Base-by-base conservation (phyloP, 2,797 vertebrate species). In the Myotis myotis region DNA sequence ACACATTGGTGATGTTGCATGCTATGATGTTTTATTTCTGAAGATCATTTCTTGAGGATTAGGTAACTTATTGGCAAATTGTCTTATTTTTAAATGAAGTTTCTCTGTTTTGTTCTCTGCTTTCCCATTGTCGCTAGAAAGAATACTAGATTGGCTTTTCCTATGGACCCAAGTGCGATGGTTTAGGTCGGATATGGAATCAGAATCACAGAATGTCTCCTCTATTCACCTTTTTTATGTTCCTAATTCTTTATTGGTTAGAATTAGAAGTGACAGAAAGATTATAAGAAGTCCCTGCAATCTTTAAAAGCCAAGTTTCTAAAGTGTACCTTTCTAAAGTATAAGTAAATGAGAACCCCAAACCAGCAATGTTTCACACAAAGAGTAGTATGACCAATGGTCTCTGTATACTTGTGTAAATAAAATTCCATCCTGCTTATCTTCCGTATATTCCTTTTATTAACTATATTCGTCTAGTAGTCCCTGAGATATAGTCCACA, bases 221-320 rank as follows among this genome's bases (percentile, higher is more conserved):
- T 44, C 9, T 64, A 44, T 89, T 89, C 78, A 64, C 86, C 68
- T 95, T 78, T 49, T 94, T 95, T 88, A 33, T 90, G 74, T 87
- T 93, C 12, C 17, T 75, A 90, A 91, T 74, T 44, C 13, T 8
- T 93, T 38, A 44, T 25, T 74, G 62, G 91, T 55, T 91, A 78
- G n/a, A 95, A 95, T 75, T 78, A 74, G 20, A 96, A 66, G 44
- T 91, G 70, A 96, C 36, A 62, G 28, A 53, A 72, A 68, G 22
- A 64, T 22, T n/a, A 28, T 51, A 64, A 86, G 15, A 30, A 25
- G n/a, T 16, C 8, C 41, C 13, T 41, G 2, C 9, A 82, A 62
- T 91, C 22, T 95, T 91, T 82, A 88, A 94, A 92, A 93, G 25
- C 7, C 68, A 86, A 66, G 15, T 38, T 68, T 57, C 8, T 33